These are phyloP conservation scores for Scaptodrosophila lebanonensis DNA, from an alignment of 1,140 invertebrate genomes.

Conservation along the genomic window DNA sequence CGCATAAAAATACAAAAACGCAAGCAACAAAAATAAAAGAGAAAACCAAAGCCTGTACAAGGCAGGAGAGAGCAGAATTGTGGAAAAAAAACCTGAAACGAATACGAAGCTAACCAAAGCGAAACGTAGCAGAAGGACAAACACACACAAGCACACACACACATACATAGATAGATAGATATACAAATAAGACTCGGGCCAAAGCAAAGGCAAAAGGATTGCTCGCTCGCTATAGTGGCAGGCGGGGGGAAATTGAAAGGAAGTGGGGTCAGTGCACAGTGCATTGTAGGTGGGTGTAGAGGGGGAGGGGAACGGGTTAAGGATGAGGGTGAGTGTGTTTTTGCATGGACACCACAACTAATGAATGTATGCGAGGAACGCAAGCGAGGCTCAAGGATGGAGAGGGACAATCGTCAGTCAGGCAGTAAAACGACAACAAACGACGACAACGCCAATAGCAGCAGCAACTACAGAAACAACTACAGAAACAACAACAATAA, in stretches of 20 bases:
- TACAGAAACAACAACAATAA: too few relatives aligned
- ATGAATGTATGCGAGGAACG: slow-evolving; percentile 41
- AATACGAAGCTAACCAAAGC: slow-evolving; percentile 23
- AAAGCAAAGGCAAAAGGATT: slow-evolving; percentile 30
- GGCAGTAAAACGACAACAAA: slow-evolving; percentile 9
- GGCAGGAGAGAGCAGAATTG: slow-evolving; percentile 1
- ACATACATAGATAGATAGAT: too few relatives aligned
- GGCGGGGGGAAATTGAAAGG: slow-evolving; percentile 37
- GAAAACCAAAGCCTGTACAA: not conserved
- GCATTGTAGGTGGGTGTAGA: not conserved
- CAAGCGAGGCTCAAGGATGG: not conserved
- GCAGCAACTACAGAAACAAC: too few relatives aligned
- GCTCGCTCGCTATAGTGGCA: too few relatives aligned
- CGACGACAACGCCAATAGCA: too few relatives aligned
- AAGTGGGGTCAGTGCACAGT: slow-evolving; percentile 60
- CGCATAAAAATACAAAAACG: slow-evolving; percentile 11
- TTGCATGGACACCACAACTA: slow-evolving; percentile 56
- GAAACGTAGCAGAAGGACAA: slow-evolving; percentile 22
- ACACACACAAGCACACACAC: slow-evolving; percentile 27
- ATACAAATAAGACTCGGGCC: slow-evolving; percentile 23
- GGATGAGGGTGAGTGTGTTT: slow-evolving; percentile 18
- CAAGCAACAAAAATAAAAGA: too few relatives aligned
- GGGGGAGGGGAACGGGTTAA: not conserved
- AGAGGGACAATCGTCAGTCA: slow-evolving; percentile 27
- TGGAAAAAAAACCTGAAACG: slow-evolving; percentile 14